These are phyloP conservation scores for Exephanes ischioxanthus DNA, from an alignment of 2,888 invertebrate genomes.

Conservation along the genomic window DNA sequence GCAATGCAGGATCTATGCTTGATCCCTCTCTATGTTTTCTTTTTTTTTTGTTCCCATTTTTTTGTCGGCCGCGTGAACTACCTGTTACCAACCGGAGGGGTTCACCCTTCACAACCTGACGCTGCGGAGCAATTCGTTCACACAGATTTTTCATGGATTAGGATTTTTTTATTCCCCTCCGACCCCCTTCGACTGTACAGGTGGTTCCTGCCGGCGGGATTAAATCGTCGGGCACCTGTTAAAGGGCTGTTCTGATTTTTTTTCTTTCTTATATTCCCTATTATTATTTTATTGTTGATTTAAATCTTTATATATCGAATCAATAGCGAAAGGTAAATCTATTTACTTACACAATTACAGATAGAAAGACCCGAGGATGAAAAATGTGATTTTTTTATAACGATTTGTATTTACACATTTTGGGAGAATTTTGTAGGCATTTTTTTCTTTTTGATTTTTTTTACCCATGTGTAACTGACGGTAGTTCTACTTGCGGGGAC, in stretches of 20 bases:
- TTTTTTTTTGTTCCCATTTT: slow-evolving; percentile 31
- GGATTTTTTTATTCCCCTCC: slow-evolving; percentile 28
- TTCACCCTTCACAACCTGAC: slow-evolving; percentile 53
- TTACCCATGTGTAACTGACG: background rate
- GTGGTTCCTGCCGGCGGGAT: slow-evolving; percentile 8
- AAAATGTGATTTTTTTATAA: background rate
- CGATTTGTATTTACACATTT: background rate
- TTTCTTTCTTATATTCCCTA: background rate
- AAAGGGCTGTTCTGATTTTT: background rate
- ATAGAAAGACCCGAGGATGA: background rate
- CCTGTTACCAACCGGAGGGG: slow-evolving; percentile 61
- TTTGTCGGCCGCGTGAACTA: slow-evolving; percentile 46
- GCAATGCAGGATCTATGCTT: slow-evolving; percentile 58
- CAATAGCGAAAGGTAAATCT: too few relatives aligned
- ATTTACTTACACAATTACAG: background rate
- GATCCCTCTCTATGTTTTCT: slow-evolving; percentile 34
- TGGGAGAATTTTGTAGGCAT: background rate
- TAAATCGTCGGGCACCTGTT: slow-evolving; percentile 56
- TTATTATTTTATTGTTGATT: background rate
- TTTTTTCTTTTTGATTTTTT: background rate
- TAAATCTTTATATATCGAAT: background rate
- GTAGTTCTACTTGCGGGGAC: slow-evolving; percentile 4
- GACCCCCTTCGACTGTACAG: slow-evolving; percentile 2
- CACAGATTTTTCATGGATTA: slow-evolving; percentile 66
- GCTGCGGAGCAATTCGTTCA: slow-evolving; percentile 54